Base-by-base conservation (phyloP, 2,888 invertebrate genomes). In the Autographa gamma region DNA sequence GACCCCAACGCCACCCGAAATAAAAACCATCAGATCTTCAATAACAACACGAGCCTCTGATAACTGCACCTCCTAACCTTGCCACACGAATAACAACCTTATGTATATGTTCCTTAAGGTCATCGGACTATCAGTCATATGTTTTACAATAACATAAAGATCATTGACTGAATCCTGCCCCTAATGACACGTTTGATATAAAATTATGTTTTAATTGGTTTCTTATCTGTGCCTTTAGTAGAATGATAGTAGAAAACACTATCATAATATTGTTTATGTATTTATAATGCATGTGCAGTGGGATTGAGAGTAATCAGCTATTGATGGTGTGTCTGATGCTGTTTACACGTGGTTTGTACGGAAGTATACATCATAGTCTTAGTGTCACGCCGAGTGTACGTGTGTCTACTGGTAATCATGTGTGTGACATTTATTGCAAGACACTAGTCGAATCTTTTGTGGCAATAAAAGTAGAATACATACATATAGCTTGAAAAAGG, bases 121-220 rank as follows among this genome's bases (percentile, higher is more conserved):
- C 18, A 25, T 56, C 38, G 52, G 18, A 19, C 54, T 58, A 52
- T 58, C 56, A 61, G 32, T 32, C 11, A 64, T 41, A 56, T 31
- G 59, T 78, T 77, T 81, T 25, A 74, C 80, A 82, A 87, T 86
- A 83, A 83, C 80, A 83, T 73, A 64, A 62, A 77, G 90, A 84
- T 85, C 90, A 88, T 81, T 84, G 90, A 86, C 90, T 89, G 90
- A 88, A 83, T 79, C 83, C 80, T 88, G 89, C 72, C 86, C 86
- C 66, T 73, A 25, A 70, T 77, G 76, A 79, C 80, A 38, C 41
- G 52, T 56, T 77, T 80, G 84, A 79, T 83, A 76, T 76, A 59
- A 67, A 66, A 72, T 79, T 73, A 81, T 79, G 66, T 62, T 69
- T 75, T 76, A 80, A 82, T 80, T 78, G 59, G 70, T 63, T 71